phyloP scores from a whole-genome alignment of 2,888 invertebrate species.

The Fissipunctia ypsillon region DNA sequence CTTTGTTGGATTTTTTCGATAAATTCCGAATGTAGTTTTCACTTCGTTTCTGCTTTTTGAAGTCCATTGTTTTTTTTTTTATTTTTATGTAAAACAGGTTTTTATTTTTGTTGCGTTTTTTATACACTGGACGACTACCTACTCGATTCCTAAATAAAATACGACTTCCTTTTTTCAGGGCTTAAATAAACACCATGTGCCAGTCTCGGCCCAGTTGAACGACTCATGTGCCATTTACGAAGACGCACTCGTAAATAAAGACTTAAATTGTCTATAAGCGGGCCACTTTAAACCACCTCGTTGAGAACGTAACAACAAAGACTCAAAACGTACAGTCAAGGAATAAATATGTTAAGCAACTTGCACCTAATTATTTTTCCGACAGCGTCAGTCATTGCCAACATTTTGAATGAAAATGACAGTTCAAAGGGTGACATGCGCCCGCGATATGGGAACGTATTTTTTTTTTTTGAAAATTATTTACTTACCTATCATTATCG shows the following conservation, averaged over 20 bases:
- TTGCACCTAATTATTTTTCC: too few relatives aligned
- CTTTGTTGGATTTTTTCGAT: not conserved
- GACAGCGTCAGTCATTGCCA: too few relatives aligned
- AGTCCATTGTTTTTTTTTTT: not conserved
- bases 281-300: conserved; percentile 18
- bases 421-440: not conserved
- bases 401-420: not conserved
- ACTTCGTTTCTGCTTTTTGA: not conserved
- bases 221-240: conserved; percentile 16
- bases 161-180: conserved; percentile 1
- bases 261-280: conserved; percentile 37
- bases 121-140: not conserved
- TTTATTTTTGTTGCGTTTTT: not conserved
- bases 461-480: not conserved
- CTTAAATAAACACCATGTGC: conserved; percentile 4
- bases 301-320: conserved; percentile 4
- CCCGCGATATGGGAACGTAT: not conserved
- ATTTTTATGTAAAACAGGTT: not conserved
- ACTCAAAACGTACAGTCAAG: not conserved
- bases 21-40: not conserved
- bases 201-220: conserved; percentile 9
- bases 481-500: not conserved
- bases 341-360: not conserved
- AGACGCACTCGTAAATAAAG: conserved; percentile 44
- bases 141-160: not conserved